Percentiles rank a stretch among this genome's conserved stretches.
Evolutionary conservation across 30 jellyfish, hydroid and myxozoan species (phyloP).

Genomic region (Haliclystus octoradiatus): DNA sequence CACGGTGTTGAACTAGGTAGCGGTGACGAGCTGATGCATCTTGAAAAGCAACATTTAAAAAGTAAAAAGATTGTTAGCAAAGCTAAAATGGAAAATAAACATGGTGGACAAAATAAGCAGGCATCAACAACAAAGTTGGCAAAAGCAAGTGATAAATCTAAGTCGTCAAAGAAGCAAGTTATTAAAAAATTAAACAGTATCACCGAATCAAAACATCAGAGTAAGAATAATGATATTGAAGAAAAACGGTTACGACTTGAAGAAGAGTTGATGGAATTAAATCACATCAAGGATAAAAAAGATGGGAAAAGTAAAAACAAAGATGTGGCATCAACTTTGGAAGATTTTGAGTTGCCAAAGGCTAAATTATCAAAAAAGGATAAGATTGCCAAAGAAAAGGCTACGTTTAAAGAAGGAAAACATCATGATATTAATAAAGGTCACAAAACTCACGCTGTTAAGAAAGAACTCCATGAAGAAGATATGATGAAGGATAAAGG

Average conservation of each 20-base stretch:
- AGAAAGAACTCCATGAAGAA: neutral
- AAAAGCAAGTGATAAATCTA: constrained; percentile 26
- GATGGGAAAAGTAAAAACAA: neutral
- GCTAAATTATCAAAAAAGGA: neutral
- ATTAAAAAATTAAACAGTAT: constrained; percentile 4
- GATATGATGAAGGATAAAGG: neutral
- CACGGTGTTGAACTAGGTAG: constrained; percentile 2
- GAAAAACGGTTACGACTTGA: neutral
- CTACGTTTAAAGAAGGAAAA: neutral
- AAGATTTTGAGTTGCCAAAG: constrained; percentile 12
- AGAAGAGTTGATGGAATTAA: constrained; percentile 7
- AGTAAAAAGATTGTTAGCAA: constrained; percentile 32
- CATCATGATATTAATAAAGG: neutral
- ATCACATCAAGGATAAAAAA: constrained; percentile 10
- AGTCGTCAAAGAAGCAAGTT: constrained; percentile 6
- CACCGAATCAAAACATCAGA: neutral
- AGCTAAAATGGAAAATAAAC: constrained; percentile 33
- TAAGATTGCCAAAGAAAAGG: constrained; percentile 3
- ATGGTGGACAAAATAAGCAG: constrained; percentile 16
- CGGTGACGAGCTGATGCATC: constrained; percentile 6
- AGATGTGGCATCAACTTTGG: constrained; percentile 1
- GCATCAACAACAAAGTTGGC: constrained; percentile 26
- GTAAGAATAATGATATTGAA: neutral
- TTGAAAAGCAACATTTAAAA: constrained; percentile 1
- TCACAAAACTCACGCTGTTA: neutral